Percentiles rank a stretch among this genome's conserved stretches.
Evolutionary conservation across 2,113 vertebrate species (phyloP).

Genomic region (Oncorhynchus tshawytscha): DNA sequence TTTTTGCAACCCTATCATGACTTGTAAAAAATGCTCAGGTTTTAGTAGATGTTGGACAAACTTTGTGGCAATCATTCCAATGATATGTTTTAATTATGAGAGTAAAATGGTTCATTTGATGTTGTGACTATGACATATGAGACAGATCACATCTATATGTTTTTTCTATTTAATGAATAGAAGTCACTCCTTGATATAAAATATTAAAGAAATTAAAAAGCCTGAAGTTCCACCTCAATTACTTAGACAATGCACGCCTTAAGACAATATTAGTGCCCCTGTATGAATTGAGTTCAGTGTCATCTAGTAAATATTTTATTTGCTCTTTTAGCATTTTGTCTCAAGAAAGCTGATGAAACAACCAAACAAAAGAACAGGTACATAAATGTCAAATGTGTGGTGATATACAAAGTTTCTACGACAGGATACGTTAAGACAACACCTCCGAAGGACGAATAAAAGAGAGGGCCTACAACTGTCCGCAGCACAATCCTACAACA

Average conservation of each 20-base stretch:
- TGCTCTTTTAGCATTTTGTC: slow-evolving; percentile 65
- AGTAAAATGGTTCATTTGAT: not conserved
- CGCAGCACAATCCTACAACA: slow-evolving; percentile 70
- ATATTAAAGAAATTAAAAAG: slow-evolving; percentile 93
- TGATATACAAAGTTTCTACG: slow-evolving; percentile 78
- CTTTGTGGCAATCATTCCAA: too few relatives aligned
- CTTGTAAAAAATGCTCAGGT: too few relatives aligned
- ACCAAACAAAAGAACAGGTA: slow-evolving; percentile 36
- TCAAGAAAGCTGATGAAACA: slow-evolving; percentile 68
- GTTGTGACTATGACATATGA: slow-evolving; percentile 48
- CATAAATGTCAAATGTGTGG: slow-evolving; percentile 59
- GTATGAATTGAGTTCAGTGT: slow-evolving; percentile 54
- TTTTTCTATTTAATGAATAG: slow-evolving; percentile 95
- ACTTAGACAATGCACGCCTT: slow-evolving; percentile 82
- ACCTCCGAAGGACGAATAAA: slow-evolving; percentile 67
- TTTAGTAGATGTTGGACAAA: too few relatives aligned
- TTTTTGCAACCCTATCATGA: too few relatives aligned
- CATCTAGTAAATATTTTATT: slow-evolving; percentile 61
- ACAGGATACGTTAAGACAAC: slow-evolving; percentile 72
- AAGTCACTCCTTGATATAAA: slow-evolving; percentile 96
- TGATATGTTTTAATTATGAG: too few relatives aligned
- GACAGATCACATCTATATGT: slow-evolving; percentile 62
- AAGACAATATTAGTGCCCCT: slow-evolving; percentile 77
- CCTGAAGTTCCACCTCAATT: slow-evolving; percentile 86
- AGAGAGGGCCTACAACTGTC: slow-evolving; percentile 73